Evolutionary conservation across 2,113 vertebrate genomes (phyloP).

Genomic region (Rallus limicola): DNA sequence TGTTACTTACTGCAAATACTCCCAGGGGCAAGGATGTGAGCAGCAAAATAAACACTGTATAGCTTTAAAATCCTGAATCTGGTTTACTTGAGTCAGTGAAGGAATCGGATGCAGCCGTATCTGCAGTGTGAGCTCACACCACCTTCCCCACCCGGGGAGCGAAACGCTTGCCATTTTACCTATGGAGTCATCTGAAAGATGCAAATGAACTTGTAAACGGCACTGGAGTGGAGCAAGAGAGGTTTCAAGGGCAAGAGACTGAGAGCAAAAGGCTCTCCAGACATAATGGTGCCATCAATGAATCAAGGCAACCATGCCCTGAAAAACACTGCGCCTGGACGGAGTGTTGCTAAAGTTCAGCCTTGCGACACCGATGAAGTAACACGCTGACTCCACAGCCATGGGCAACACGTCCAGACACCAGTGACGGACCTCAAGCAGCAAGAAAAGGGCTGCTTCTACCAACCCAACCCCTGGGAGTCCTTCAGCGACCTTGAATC

Average conservation of each 20-base stretch:
- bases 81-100: background rate
- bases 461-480: background rate
- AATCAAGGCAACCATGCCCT: background rate
- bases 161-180: background rate
- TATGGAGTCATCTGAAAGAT: background rate
- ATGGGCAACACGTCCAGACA: background rate
- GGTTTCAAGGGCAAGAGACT: background rate
- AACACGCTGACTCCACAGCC: background rate
- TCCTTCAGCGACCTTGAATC: background rate
- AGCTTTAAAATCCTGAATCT: background rate
- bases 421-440: background rate
- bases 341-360: background rate
- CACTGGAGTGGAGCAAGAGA: background rate
- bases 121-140: background rate
- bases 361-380: background rate
- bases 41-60: fast-evolving
- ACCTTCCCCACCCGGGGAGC: fast-evolving
- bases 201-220: background rate
- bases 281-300: background rate
- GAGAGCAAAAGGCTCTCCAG: background rate
- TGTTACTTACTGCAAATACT: background rate
- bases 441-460: background rate
- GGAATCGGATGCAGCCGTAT: fast-evolving
- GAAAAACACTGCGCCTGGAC: background rate
- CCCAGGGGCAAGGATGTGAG: background rate